Base-by-base conservation (phyloP, 2,888 invertebrate genomes). In the Scaptodrosophila latifasciaeformis region DNA sequence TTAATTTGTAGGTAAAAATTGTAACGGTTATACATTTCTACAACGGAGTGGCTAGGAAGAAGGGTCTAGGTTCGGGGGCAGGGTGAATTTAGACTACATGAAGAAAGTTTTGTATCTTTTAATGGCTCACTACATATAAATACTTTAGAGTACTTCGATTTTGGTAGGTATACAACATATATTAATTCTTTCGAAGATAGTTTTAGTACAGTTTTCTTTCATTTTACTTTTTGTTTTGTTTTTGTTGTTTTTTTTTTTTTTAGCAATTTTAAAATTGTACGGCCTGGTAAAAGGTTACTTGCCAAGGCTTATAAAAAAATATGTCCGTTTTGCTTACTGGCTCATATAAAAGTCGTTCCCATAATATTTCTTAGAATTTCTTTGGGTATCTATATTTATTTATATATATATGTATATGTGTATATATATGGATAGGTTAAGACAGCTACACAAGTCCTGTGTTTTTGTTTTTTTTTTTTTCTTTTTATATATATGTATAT, bases 291-390 rank as follows among this genome's bases (percentile, higher is more conserved):
- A 71, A 70, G n/a, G 57, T 66, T 62, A 70, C 75, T 77, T 62
- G 74, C 74, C 74, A 64, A 58, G 75, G 70, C 70, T 61, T 58
- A 77, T 74, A 77, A 80, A 74, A 72, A 80, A 77, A 80, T 77
- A 77, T 77, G 57, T 72, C 59, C 62, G 70, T 64, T n/a, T 74
- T 70, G 77, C 70, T 74, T 77, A 77, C 65, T 80, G 74, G 58
- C 70, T 74, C 78, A 69, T 72, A 77, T 80, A 74, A 80, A 80
- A 70, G 53, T 74, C 62, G 53, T 62, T 58, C 52, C n/a, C n/a
- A n/a, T n/a, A n/a, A n/a, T n/a, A 59, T 59, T 51, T 49, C 18
- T 50, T 18, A 15, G n/a, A n/a, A n/a, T 42, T 34, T 42, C 54
- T 31, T 56, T 52, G 56, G 6, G 6, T 18, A 15, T 18, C 17